These are phyloP conservation scores for Trachurus trachurus DNA, from an alignment of 2,797 vertebrate genomes.

Conservation along the genomic window DNA sequence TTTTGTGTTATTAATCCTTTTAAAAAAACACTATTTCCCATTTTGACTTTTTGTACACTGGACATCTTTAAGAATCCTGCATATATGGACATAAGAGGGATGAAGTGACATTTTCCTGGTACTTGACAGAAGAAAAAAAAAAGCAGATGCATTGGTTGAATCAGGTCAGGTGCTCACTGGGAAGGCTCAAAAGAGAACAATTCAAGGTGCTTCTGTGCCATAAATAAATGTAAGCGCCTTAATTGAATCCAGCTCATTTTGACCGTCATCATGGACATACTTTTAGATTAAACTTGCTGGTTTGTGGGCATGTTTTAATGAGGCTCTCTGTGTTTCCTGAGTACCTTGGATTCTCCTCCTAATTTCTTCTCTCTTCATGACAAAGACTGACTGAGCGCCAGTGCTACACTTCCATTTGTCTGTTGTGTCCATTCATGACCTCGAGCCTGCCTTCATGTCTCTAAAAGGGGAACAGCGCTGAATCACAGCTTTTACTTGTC, in stretches of 20 bases:
- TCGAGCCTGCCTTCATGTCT: conserved; percentile 12
- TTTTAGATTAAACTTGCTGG: conserved; percentile 2
- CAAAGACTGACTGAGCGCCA: neutral
- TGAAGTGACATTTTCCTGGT: conserved; percentile 17
- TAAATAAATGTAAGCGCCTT: conserved; percentile 24
- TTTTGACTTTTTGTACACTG: conserved; percentile 62
- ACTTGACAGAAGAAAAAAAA: neutral
- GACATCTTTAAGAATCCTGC: conserved; percentile 59
- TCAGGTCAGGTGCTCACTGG: conserved; percentile 7
- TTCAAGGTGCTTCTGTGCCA: conserved; percentile 25
- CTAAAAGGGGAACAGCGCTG: conserved; percentile 15
- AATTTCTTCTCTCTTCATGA: conserved; percentile 10
- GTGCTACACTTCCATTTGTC: conserved; percentile 3
- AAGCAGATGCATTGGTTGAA: conserved; percentile 2
- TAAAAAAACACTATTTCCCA: conserved; percentile 40
- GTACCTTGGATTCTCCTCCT: conserved; percentile 15
- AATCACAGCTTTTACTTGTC: conserved; percentile 32
- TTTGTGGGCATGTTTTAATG: conserved; percentile 4
- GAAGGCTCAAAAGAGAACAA: conserved; percentile 12
- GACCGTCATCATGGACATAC: conserved; percentile 3
- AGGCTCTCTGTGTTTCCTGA: conserved; percentile 33
- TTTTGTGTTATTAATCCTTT: conserved; percentile 54
- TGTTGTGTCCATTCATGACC: conserved; percentile 20
- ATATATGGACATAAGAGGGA: conserved; percentile 29
- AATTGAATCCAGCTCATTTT: conserved; percentile 31